Conservation (phyloP, 2,797 vertebrate species). For the Bucorvus abyssinicus region DNA sequence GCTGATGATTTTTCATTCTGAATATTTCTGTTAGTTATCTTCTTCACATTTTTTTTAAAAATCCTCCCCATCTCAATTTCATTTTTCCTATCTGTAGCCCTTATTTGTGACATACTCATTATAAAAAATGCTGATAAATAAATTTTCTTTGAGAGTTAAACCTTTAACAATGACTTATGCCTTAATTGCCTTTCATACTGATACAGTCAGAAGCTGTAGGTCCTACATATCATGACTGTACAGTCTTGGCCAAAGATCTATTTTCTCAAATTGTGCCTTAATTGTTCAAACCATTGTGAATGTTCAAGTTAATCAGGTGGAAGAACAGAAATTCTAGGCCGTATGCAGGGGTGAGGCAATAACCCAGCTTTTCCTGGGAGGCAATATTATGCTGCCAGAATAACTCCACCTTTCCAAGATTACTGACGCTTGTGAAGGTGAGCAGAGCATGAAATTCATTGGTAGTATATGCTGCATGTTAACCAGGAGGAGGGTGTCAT, state of each 20-base stretch:
- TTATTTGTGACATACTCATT: background rate
- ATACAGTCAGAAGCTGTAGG: background rate
- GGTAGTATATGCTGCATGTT: background rate
- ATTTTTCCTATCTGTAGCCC: background rate
- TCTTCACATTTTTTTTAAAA: background rate
- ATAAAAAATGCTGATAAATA: conserved; percentile 5
- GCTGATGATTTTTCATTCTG: background rate
- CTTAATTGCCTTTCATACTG: background rate
- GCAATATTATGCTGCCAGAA: background rate
- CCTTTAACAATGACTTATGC: background rate
- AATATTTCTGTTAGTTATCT: background rate
- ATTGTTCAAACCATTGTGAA: background rate
- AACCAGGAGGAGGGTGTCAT: background rate
- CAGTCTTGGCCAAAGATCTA: background rate
- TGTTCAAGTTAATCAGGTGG: background rate
- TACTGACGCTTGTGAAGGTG: background rate
- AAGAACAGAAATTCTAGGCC: background rate
- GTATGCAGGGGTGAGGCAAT: background rate
- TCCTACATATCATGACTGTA: background rate
- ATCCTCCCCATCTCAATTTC: conserved; percentile 7
- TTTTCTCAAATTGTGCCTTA: background rate
- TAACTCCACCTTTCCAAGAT: background rate
- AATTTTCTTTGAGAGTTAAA: background rate
- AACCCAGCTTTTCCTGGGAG: background rate
- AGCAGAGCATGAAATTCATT: background rate